A percentile compares a stretch with the other conserved stretches of the same genome.
These are phyloP conservation scores for Matsumurasca onukii DNA, from an alignment of 1,140 invertebrate species.

Conservation along the genomic window DNA sequence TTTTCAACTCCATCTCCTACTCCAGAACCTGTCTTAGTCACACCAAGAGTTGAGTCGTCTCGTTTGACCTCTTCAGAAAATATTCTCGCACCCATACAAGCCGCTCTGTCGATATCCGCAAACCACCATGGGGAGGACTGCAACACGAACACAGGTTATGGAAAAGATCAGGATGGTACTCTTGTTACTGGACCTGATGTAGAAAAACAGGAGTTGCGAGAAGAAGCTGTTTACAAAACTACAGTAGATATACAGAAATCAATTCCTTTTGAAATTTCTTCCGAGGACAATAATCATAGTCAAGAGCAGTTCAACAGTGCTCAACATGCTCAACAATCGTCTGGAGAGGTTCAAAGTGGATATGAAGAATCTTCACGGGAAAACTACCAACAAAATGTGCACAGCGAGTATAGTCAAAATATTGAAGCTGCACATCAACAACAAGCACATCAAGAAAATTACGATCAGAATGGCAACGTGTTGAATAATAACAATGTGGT, in stretches of 20 bases:
- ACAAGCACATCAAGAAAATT: background rate
- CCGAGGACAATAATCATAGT: conserved; percentile 3
- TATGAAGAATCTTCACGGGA: background rate
- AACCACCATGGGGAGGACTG: conserved; percentile 41
- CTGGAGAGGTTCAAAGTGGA: background rate
- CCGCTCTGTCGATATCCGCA: conserved; percentile 49
- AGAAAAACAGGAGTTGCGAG: conserved; percentile 34
- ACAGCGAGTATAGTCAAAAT: background rate
- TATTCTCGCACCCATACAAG: conserved; percentile 51
- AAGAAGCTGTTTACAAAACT: conserved; percentile 36
- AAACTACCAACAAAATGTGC: background rate
- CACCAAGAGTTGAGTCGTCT: conserved; percentile 2
- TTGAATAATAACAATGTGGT: background rate
- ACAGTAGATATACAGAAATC: conserved; percentile 40
- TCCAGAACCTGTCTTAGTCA: conserved; percentile 26
- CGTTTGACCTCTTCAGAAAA: conserved; percentile 42
- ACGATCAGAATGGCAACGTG: background rate
- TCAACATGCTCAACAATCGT: no score
- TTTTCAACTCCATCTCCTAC: conserved; percentile 1
- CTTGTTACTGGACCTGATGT: conserved; percentile 20
- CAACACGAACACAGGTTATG: conserved; percentile 30
- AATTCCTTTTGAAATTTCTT: conserved; percentile 37
- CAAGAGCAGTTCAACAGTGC: background rate
- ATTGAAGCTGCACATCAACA: background rate
- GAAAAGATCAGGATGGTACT: background rate